Evolutionary conservation across 2,797 vertebrate genomes (phyloP).

Genomic region (Moxostoma hubbsi): DNA sequence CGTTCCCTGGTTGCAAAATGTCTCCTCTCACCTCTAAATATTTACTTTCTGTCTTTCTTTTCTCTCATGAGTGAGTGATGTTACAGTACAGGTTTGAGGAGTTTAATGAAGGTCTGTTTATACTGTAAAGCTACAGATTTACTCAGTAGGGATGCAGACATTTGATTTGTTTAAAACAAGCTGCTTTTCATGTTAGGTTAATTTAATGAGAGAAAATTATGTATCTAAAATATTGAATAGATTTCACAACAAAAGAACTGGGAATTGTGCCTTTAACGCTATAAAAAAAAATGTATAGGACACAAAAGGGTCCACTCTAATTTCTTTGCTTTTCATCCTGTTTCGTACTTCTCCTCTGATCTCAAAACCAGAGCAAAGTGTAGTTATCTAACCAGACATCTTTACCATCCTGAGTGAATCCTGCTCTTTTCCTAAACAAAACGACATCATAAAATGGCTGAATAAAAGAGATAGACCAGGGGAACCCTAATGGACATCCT

Average conservation of each 20-base stretch:
- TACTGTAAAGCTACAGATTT: too few species aligned
- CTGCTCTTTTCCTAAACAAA: constrained; percentile 29
- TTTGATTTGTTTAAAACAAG: too few species aligned
- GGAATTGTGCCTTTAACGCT: too few species aligned
- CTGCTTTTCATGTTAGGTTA: too few species aligned
- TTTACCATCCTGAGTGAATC: background rate
- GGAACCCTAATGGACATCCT: constrained; percentile 42
- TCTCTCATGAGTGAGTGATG: background rate
- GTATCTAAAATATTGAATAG: too few species aligned
- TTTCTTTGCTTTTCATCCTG: background rate
- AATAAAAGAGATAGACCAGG: constrained; percentile 30
- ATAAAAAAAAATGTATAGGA: too few species aligned
- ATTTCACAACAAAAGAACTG: too few species aligned
- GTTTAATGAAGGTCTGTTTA: too few species aligned
- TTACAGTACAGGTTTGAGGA: background rate
- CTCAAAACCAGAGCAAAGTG: constrained; percentile 46
- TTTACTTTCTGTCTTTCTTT: background rate
- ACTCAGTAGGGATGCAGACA: too few species aligned
- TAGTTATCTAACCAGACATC: constrained; percentile 54
- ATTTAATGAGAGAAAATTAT: too few species aligned
- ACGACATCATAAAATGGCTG: constrained; percentile 34
- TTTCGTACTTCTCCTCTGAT: constrained; percentile 26
- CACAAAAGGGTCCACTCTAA: background rate
- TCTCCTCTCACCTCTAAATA: background rate
- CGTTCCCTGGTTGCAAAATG: constrained; percentile 18